Conservation (phyloP, 2,888 invertebrate species). For the Odontocolon sp. region DNA sequence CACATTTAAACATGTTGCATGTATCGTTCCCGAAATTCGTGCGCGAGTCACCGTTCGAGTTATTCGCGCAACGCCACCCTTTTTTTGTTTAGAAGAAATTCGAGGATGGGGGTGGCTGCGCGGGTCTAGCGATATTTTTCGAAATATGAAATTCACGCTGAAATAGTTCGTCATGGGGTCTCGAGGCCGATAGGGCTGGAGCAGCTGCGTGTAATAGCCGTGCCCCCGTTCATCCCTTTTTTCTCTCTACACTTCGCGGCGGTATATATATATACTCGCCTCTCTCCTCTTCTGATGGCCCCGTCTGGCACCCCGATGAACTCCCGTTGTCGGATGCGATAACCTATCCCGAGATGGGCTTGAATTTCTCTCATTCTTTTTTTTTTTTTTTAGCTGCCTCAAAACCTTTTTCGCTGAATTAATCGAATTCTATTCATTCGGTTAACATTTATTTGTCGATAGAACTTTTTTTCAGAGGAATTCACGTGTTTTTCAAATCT, state of each 20-base stretch:
- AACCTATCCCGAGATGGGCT: conserved; percentile 20
- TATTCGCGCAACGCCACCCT: not conserved
- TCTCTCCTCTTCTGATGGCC: conserved; percentile 5
- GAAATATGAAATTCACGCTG: conserved; percentile 73
- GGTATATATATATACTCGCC: conserved; percentile 17
- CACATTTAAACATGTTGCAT: not conserved
- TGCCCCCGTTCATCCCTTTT: conserved; percentile 33
- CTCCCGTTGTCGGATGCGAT: conserved; percentile 40
- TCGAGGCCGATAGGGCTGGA: conserved; percentile 56
- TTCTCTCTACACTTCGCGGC: conserved; percentile 16
- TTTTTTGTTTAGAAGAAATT: not conserved
- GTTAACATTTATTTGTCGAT: not conserved
- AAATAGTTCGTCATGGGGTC: conserved; percentile 68
- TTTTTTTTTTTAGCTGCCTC: not conserved
- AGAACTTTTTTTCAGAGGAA: too few relatives aligned
- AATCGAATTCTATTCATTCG: conserved; percentile 9
- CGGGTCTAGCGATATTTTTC: conserved; percentile 67
- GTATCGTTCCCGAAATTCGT: too few relatives aligned
- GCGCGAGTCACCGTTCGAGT: too few relatives aligned
- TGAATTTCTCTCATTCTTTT: conserved; percentile 7
- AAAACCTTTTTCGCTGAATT: conserved; percentile 15
- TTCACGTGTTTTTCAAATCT: too few relatives aligned
- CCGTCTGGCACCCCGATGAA: conserved; percentile 44
- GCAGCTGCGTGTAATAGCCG: conserved; percentile 73
- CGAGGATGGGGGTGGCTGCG: not conserved